Percentiles rank a stretch among this genome's conserved stretches.
Evolutionary conservation across 2,888 invertebrate species (phyloP).

Genomic region (Tetragonisca angustula): DNA sequence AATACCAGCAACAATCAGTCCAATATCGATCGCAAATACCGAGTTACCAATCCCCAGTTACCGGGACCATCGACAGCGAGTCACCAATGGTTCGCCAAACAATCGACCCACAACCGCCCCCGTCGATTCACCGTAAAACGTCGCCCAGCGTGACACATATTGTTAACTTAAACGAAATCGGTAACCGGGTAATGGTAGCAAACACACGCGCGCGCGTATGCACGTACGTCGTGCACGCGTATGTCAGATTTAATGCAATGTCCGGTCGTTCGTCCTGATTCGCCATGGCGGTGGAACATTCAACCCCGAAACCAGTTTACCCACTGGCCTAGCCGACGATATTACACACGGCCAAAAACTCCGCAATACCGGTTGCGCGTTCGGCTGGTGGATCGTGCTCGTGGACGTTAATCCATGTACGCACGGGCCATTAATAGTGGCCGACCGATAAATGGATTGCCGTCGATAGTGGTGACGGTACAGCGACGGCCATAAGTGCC

Average conservation of each 20-base stretch:
- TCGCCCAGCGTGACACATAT: not conserved
- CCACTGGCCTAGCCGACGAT: slow-evolving; percentile 41
- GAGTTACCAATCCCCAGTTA: not conserved
- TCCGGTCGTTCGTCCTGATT: slow-evolving; percentile 19
- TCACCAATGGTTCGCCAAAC: slow-evolving; percentile 7
- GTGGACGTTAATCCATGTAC: slow-evolving; percentile 68
- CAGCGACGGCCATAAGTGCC: slow-evolving; percentile 59
- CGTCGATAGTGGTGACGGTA: slow-evolving; percentile 63
- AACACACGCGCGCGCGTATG: too few species aligned
- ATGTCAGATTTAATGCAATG: slow-evolving; percentile 55
- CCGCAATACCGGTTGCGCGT: slow-evolving; percentile 33
- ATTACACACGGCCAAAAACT: slow-evolving; percentile 59
- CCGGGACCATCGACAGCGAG: not conserved
- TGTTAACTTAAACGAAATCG: slow-evolving; percentile 23
- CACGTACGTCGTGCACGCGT: not conserved
- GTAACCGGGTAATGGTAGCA: not conserved
- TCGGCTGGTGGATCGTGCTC: slow-evolving; percentile 9
- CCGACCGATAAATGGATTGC: slow-evolving; percentile 71
- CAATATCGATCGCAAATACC: slow-evolving; percentile 20
- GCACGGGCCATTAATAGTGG: slow-evolving; percentile 73
- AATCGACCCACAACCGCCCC: not conserved
- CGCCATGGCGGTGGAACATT: slow-evolving; percentile 35
- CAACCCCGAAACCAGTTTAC: slow-evolving; percentile 64
- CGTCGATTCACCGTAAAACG: not conserved
- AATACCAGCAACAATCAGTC: not conserved